Percentiles rank a stretch among this genome's conserved stretches.
These are phyloP conservation scores for Benthosema pterotum DNA, from an alignment of 2,797 vertebrate genomes.

Conservation along the genomic window DNA sequence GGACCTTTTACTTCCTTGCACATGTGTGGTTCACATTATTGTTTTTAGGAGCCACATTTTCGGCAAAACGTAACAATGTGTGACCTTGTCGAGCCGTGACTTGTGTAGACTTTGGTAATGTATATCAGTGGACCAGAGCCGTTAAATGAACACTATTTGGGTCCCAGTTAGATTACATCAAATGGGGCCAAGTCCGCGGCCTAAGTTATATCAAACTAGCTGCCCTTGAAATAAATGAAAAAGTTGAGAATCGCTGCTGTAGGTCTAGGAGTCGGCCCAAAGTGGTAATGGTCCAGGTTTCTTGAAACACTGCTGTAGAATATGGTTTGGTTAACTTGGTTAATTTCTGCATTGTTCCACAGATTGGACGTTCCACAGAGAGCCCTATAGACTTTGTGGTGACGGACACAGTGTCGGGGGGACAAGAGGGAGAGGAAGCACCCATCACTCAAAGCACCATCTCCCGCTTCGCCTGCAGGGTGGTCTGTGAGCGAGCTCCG, in stretches of 20 bases:
- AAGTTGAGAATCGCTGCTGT: neutral
- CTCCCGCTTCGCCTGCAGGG: conserved; percentile 95
- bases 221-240: no score
- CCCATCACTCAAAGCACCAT: conserved; percentile 99
- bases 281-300: no score
- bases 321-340: no score
- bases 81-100: neutral
- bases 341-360: conserved; percentile 22
- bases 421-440: conserved; percentile 88
- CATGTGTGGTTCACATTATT: neutral
- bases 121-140: no score
- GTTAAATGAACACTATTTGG: no score
- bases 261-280: no score
- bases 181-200: no score
- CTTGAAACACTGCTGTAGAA: no score
- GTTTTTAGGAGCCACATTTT: neutral
- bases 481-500: conserved; percentile 92
- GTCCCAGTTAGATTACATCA: no score
- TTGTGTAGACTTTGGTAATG: no score
- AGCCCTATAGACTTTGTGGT: conserved; percentile 98
- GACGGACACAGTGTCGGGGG: conserved; percentile 94
- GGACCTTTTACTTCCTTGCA: neutral
- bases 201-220: no score
- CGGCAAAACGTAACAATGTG: conserved; percentile 1
- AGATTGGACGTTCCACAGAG: conserved; percentile 98